Evolutionary conservation across 2,888 invertebrate species (phyloP), one percentile per base, ranked within the genome.

Genomic region (Oxytorus armatus): DNA sequence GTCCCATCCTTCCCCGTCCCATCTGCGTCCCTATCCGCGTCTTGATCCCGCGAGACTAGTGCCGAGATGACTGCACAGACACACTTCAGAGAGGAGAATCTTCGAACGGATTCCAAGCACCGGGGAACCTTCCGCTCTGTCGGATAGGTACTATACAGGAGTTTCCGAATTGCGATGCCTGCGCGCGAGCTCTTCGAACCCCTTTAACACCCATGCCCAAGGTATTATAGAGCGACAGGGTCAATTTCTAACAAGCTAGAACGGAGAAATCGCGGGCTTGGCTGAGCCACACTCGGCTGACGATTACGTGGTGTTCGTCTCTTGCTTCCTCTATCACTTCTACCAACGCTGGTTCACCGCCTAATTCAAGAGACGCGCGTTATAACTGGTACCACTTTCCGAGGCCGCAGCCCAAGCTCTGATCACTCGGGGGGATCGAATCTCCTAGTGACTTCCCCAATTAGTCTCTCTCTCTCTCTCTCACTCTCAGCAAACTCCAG

Each of bases 361-460:
- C 53, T 66, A 39, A 61, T 61, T 21, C 33, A 29, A 49, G 47
- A 61, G 61, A 44, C 42, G 33, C 47, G 44, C 49, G 33, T 66
- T 72, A 44, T 72, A 59, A 66, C 75, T 49, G 42, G 59, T 66
- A 69, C 63, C 63, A 79, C 74, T 68, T 70, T 53, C 49, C 16
- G 36, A 63, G 18, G 51, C 57, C 57, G 25, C 65, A 36, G 18
- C 39, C 65, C 53, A 51, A 39, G 53, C 63, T 53, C 65, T 53
- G 66, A 79, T 72, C 75, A 75, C 55, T 29, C 53, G 42, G 11
- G 51, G n/a, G 16, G 33, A 70, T 61, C 59, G 51, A 44, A 75
- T 66, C 86, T 83, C 77, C 81, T 69, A 81, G 77, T 29, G 75
- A 83, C 66, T 79, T 80, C 82, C 82, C 81, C 82, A 85, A 84